Conservation (phyloP, 2,113 vertebrate genomes). For the Nannobrachium achirus region DNA sequence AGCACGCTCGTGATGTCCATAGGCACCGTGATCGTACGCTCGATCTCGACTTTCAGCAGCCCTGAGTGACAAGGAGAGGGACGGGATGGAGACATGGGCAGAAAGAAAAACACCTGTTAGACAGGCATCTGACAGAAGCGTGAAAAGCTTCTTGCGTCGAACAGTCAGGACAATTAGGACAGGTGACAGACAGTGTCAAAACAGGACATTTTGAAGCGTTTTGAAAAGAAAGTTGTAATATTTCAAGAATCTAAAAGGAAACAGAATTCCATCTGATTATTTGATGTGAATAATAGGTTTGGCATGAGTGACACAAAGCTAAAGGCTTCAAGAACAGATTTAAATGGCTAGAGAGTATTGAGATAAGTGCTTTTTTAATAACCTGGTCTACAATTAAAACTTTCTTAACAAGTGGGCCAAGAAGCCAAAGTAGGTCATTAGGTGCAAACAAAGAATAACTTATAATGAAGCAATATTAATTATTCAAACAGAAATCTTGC, state of each 20-base stretch:
- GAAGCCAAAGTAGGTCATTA: too few relatives aligned
- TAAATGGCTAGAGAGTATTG: not conserved
- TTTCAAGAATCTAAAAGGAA: conserved; percentile 10
- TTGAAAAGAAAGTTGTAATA: conserved; percentile 13
- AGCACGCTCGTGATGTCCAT: conserved; percentile 98
- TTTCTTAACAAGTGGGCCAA: too few relatives aligned
- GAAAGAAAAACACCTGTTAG: conserved; percentile 50
- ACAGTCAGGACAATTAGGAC: conserved; percentile 28
- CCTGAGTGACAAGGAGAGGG: conserved; percentile 81
- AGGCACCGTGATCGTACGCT: conserved; percentile 97
- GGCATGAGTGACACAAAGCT: too few relatives aligned
- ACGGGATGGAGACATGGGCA: conserved; percentile 68
- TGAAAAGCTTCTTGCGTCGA: conserved; percentile 25
- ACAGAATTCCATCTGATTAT: not conserved
- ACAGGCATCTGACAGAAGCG: not conserved
- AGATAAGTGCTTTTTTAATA: too few relatives aligned
- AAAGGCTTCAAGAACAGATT: not conserved
- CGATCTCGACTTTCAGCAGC: conserved; percentile 96
- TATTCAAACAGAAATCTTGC: too few relatives aligned
- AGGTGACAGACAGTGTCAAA: conserved; percentile 13
- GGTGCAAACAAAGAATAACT: too few relatives aligned
- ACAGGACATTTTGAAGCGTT: conserved; percentile 21
- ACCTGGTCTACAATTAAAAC: too few relatives aligned
- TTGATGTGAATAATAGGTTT: not conserved
- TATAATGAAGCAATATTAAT: too few relatives aligned